Base-by-base conservation (phyloP, 2,888 invertebrate genomes). In the Caenorhabditis sinica region DNA sequence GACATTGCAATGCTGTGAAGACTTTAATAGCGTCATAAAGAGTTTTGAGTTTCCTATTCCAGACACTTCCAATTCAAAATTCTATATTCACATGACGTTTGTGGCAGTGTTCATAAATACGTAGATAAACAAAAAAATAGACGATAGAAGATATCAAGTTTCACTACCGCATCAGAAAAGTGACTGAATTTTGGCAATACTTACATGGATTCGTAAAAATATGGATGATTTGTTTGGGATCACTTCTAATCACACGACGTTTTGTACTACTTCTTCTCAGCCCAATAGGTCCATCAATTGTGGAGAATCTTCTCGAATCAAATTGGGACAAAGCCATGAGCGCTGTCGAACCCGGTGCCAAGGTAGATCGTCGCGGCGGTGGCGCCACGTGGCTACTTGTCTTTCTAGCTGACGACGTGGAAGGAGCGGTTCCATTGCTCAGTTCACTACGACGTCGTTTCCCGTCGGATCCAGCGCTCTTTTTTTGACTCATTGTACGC, bases 191-290 rank as follows among this genome's bases (percentile, higher is more conserved):
- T n/a, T n/a, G n/a, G n/a, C n/a, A n/a, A 33, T 33, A 81, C 84
- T 81, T 53, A 84, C 84, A 81, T 0, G 84, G 81, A 73, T 84
- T 84, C 0, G 84, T 68, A 20, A 81, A 84, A 76, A 84, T 81
- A 49, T 84, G 81, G 40, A 84, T 73, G 43, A 84, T 51, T 28
- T 75, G 75, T 68, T 84, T 75, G 2, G 84, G 76, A 56, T 84
- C 83, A 17, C 58, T 61, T n/a, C 58, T 36, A 13, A 63, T 60
- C 51, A 53, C 53, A 17, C 71, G n/a, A 23, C 65, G 66, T n/a
- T 58, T 76, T 33, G 65, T 65, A 28, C 71, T 80, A 17, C 51
- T 75, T 30, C 61, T 65, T 33, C 76, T 15, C 6, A 69, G 28
- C 0, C 25, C 40, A n/a, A 79, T 74, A 8, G 79, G 49, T 11